Conservation (phyloP, 2,888 invertebrate species). For the Exocentrus adspersus region DNA sequence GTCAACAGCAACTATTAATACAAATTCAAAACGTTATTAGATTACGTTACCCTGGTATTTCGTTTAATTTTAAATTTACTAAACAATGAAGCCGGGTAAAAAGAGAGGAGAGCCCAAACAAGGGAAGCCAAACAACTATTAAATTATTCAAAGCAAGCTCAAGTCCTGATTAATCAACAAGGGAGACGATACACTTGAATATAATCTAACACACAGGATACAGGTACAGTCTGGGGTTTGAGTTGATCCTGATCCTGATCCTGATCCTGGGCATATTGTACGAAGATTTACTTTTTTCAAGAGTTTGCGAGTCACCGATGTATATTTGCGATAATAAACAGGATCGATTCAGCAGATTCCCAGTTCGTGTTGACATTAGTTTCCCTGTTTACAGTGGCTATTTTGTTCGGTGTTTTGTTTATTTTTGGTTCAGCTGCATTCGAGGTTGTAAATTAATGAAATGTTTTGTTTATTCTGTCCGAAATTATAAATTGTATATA, state of each 20-base stretch:
- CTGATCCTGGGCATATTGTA: slow-evolving; percentile 41
- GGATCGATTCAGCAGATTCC: slow-evolving; percentile 53
- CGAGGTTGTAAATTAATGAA: slow-evolving; percentile 55
- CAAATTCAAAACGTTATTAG: neutral
- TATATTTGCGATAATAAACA: slow-evolving; percentile 49
- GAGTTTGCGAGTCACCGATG: slow-evolving; percentile 38
- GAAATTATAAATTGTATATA: slow-evolving; percentile 56
- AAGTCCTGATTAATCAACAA: slow-evolving; percentile 22
- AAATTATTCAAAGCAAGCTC: slow-evolving; percentile 22
- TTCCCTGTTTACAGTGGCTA: slow-evolving; percentile 53
- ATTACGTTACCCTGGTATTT: neutral
- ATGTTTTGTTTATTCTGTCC: slow-evolving; percentile 52
- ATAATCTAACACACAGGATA: slow-evolving; percentile 8
- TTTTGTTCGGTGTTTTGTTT: slow-evolving; percentile 53
- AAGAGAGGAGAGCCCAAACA: slow-evolving; percentile 7
- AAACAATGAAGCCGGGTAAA: slow-evolving; percentile 19
- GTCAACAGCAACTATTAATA: no score
- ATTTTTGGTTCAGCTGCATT: slow-evolving; percentile 56
- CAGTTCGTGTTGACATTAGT: slow-evolving; percentile 54
- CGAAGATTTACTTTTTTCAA: slow-evolving; percentile 46
- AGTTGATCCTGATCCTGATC: slow-evolving; percentile 1
- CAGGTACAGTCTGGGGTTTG: slow-evolving; percentile 4
- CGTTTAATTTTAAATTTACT: slow-evolving; percentile 22
- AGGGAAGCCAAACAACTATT: slow-evolving; percentile 13
- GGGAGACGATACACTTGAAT: slow-evolving; percentile 3